Percentiles rank a stretch among this genome's conserved stretches.
These are phyloP conservation scores for Pseudochromis fuscus DNA, from an alignment of 2,797 vertebrate genomes.

Conservation along the genomic window DNA sequence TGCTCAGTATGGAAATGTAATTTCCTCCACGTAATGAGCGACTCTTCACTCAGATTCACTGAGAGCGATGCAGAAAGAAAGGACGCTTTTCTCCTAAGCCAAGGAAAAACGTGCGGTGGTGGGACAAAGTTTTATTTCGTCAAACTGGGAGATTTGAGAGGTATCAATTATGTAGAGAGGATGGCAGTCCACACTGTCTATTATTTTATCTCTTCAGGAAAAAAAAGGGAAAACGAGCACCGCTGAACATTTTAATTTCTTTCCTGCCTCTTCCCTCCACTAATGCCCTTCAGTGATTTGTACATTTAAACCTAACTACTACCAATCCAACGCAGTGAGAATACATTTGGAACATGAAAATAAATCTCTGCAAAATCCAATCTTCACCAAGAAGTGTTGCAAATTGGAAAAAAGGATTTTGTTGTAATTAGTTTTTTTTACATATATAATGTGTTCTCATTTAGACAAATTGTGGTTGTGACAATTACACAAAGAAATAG, in stretches of 20 bases:
- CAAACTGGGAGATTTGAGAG: background rate
- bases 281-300: constrained; percentile 13
- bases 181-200: background rate
- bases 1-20: constrained; percentile 67
- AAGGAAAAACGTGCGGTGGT: constrained; percentile 10
- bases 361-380: background rate
- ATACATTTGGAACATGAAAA: constrained; percentile 7
- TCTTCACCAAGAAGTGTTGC: constrained; percentile 25
- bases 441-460: constrained; percentile 20
- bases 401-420: background rate
- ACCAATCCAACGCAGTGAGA: constrained; percentile 30
- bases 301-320: constrained; percentile 17
- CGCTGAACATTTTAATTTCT: background rate
- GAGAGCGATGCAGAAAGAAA: constrained; percentile 1
- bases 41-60: constrained; percentile 29
- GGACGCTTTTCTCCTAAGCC: background rate
- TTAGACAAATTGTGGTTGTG: constrained; percentile 8
- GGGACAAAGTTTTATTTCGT: constrained; percentile 6
- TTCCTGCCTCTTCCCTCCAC: background rate
- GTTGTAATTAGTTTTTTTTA: constrained; percentile 34
- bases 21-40: constrained; percentile 58
- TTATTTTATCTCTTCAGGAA: constrained; percentile 3
- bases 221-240: background rate
- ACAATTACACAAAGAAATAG: constrained; percentile 8
- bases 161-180: constrained; percentile 1